Percentiles rank a stretch among this genome's conserved stretches.
These are phyloP conservation scores for Coecobrya sp. DNA, from an alignment of 2,888 invertebrate species.

Conservation along the genomic window DNA sequence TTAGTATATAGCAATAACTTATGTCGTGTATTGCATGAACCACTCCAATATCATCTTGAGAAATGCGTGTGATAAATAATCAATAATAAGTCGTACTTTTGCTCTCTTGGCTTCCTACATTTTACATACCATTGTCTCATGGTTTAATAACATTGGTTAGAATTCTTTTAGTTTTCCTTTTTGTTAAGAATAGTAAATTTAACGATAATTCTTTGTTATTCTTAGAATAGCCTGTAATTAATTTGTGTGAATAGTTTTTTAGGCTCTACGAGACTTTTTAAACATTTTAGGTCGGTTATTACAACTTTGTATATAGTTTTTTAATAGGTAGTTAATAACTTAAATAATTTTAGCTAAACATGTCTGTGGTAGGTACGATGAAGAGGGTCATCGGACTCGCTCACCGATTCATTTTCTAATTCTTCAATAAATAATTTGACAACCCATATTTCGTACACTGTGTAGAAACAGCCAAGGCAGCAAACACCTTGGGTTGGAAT, in stretches of 20 bases:
- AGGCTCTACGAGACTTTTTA: constrained; percentile 24
- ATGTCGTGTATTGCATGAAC: no score
- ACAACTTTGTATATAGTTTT: constrained; percentile 51
- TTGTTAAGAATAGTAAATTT: background rate
- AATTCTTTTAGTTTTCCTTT: background rate
- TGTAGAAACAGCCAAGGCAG: constrained; percentile 83
- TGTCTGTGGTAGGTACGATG: constrained; percentile 77
- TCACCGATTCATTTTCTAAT: constrained; percentile 75
- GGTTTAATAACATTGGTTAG: background rate
- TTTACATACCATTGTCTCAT: background rate
- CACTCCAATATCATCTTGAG: background rate
- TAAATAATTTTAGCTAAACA: constrained; percentile 68
- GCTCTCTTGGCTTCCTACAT: constrained; percentile 19
- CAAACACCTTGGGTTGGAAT: constrained; percentile 83
- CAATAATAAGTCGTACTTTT: constrained; percentile 52
- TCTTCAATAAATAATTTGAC: constrained; percentile 83
- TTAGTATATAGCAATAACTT: background rate
- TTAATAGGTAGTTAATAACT: background rate
- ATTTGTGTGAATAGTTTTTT: constrained; percentile 19
- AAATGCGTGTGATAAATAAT: background rate
- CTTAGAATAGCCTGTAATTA: background rate
- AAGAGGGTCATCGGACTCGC: constrained; percentile 77
- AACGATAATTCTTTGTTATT: background rate
- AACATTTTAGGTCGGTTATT: constrained; percentile 63
- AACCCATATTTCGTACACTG: constrained; percentile 84